phyloP scores from a whole-genome alignment of 2,113 vertebrate species.

The Ochotona princeps region DNA sequence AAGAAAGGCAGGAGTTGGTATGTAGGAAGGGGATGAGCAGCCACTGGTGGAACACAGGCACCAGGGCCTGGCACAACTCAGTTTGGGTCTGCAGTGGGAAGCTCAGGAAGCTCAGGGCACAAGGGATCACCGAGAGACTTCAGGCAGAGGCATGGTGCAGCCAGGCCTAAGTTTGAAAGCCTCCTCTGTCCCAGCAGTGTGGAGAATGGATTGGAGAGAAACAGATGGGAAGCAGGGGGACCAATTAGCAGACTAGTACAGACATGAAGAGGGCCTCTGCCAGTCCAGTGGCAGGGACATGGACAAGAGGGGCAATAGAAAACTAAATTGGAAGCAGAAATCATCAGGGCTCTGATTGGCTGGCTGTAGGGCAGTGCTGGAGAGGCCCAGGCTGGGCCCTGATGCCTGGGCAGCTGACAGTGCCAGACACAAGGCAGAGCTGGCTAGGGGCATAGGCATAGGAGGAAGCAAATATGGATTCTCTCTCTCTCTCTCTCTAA shows the following conservation, averaged over 20 bases:
- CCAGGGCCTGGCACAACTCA: not conserved
- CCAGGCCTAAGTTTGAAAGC: not conserved
- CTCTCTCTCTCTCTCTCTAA: not conserved
- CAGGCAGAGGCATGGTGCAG: not conserved
- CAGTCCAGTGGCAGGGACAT: not conserved
- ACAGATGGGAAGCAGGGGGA: slow-evolving; percentile 64
- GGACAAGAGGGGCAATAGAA: not conserved
- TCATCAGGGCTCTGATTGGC: not conserved
- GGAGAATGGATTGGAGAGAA: slow-evolving; percentile 55
- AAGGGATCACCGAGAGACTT: not conserved
- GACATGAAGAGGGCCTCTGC: not conserved
- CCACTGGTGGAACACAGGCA: not conserved
- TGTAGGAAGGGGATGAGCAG: not conserved
- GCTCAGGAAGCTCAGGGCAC: not conserved
- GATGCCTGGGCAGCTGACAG: not conserved
- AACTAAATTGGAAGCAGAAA: not conserved
- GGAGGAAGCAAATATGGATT: not conserved
- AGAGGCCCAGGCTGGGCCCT: not conserved
- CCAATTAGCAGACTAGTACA: slow-evolving; percentile 63
- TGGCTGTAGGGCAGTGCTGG: not conserved
- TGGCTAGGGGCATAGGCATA: fast-evolving
- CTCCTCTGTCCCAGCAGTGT: not conserved
- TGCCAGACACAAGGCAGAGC: not conserved
- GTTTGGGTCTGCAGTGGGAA: no score
- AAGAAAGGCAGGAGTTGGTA: not conserved